Conservation (phyloP, 1,140 invertebrate genomes). For the Akabosia matsudoensis region DNA sequence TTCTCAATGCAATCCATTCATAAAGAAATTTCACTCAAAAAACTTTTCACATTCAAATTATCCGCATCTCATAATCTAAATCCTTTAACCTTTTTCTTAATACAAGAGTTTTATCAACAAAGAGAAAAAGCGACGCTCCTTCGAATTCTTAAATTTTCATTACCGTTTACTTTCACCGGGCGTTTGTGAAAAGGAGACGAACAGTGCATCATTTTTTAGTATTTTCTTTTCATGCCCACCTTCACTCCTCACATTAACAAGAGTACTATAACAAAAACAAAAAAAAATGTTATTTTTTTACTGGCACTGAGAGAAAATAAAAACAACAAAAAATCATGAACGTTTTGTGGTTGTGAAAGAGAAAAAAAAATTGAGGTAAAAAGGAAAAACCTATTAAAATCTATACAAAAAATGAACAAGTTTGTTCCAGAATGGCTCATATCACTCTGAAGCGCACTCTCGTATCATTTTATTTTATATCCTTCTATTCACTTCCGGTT, state of each 20-base stretch:
- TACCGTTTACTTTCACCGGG: background rate
- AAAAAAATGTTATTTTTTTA: background rate
- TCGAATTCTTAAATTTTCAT: background rate
- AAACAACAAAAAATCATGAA: background rate
- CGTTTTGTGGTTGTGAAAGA: no score
- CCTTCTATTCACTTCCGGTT: no score
- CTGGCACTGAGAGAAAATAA: conserved; percentile 18
- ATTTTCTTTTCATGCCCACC: no score
- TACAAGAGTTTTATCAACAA: no score
- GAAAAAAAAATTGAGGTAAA: background rate
- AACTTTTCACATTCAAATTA: background rate
- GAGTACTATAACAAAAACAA: background rate
- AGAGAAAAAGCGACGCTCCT: background rate
- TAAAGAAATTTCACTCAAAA: background rate
- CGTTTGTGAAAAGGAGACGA: background rate
- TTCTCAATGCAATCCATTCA: conserved; percentile 3
- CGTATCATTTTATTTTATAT: no score
- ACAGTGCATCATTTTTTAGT: background rate
- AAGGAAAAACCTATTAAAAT: no score
- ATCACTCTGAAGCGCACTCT: background rate
- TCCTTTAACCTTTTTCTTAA: background rate
- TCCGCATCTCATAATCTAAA: background rate
- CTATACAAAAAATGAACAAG: no score
- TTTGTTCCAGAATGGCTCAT: background rate
- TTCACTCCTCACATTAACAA: no score